phyloP scores from a whole-genome alignment of 2,113 vertebrate species.

The Peromyscus leucopus region DNA sequence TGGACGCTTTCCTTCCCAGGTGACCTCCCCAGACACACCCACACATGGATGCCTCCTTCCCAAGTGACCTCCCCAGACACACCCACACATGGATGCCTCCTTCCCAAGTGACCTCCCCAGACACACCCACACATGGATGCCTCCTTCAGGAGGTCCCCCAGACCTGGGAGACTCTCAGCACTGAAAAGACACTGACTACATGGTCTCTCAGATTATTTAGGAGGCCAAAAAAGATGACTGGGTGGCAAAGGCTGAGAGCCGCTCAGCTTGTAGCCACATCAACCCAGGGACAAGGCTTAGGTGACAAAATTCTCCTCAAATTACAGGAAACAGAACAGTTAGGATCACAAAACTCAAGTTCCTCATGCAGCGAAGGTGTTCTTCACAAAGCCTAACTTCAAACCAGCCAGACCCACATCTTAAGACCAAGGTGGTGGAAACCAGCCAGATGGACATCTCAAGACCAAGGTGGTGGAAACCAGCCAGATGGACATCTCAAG shows the following conservation, averaged over 20 bases:
- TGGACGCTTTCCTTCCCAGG: too few relatives aligned
- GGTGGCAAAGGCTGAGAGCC: not conserved
- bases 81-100: not conserved
- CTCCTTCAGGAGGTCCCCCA: not conserved
- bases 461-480: not conserved
- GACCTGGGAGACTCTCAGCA: not conserved
- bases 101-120: not conserved
- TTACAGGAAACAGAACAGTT: not conserved
- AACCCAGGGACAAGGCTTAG: not conserved
- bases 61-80: too few relatives aligned
- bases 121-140: not conserved
- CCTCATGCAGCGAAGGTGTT: not conserved
- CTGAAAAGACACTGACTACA: not conserved
- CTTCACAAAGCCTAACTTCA: not conserved
- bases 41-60: too few relatives aligned
- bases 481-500: too few relatives aligned
- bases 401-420: not conserved
- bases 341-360: not conserved
- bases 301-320: not conserved
- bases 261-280: not conserved
- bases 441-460: too few relatives aligned
- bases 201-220: not conserved
- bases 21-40: too few relatives aligned
- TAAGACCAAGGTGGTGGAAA: too few relatives aligned
- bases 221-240: constrained; percentile 29